Evolutionary conservation across 2,797 vertebrate genomes (phyloP), one percentile per base, ranked within the genome.

Genomic region (Enteromius trimaculatus): DNA sequence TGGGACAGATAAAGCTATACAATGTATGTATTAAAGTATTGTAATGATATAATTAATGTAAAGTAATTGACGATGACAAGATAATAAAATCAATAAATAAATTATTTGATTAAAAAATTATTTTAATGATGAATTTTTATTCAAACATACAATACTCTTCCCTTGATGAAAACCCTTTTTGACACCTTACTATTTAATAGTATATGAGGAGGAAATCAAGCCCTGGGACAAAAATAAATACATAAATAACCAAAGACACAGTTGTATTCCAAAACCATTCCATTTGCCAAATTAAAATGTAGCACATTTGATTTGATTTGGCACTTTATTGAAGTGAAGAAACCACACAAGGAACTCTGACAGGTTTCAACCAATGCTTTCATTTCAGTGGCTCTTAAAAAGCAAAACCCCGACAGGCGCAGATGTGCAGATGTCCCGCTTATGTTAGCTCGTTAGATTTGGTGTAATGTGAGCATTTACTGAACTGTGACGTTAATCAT

Each of bases 401-500:
- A 10, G 37, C 9, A 19, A 60, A 39, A 23, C 23, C n/a, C 26
- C 44, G 47, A 26, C 60, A 42, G 17, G 16, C 3, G 3, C 66
- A 80, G 66, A 44, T 70, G 42, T 84, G 26, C 34, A 72, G 58
- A 42, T 65, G 62, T 51, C 53, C 19, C 11, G 68, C 23, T 42
- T n/a, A 2, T 74, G 60, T 47, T 72, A 77, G 29, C 53, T 58
- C 17, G 19, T 31, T 80, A 69, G 78, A 81, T 81, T 65, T 19
- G n/a, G 11, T 31, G 26, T 77, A 70, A 44, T 64, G 34, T 66
- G 75, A 74, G 47, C 4, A 0, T 53, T 66, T 42, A 44, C 2
- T 74, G 65, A 85, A 78, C 23, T 68, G 53, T 47, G 60, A 37
- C 29, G 34, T 83, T 83, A 53, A 69, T 83, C 58, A 68, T 62